phyloP scores from a whole-genome alignment of 1,140 invertebrate genomes.

The Lasioglossum albipes region DNA sequence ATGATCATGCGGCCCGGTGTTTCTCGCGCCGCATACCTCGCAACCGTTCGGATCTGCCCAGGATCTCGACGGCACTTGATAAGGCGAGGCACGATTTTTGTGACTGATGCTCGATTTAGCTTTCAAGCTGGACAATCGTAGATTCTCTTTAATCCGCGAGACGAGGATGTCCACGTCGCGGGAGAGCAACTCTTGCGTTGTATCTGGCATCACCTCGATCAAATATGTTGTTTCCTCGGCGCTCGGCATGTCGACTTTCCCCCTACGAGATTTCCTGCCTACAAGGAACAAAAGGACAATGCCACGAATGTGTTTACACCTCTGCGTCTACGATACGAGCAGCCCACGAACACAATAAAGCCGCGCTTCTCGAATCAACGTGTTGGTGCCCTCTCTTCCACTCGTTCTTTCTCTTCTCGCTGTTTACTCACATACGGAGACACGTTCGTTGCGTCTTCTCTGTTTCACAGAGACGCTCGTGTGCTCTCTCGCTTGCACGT shows the following conservation, averaged over 20 bases:
- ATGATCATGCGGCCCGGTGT: constrained; percentile 42
- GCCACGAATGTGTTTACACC: constrained; percentile 45
- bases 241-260: constrained; percentile 72
- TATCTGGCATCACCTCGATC: constrained; percentile 76
- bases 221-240: constrained; percentile 77
- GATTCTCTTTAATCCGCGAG: constrained; percentile 85
- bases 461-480: neutral
- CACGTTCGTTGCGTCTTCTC: neutral
- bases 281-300: constrained; percentile 36
- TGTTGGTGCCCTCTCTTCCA: constrained; percentile 26
- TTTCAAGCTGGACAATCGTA: constrained; percentile 81
- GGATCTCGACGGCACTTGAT: constrained; percentile 81
- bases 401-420: constrained; percentile 11
- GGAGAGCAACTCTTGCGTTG: constrained; percentile 78
- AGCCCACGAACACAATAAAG: constrained; percentile 31
- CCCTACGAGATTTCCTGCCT: constrained; percentile 3
- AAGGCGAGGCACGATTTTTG: constrained; percentile 82
- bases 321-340: constrained; percentile 28
- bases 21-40: constrained; percentile 72
- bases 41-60: constrained; percentile 77
- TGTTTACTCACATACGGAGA: neutral
- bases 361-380: constrained; percentile 23
- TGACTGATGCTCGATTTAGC: constrained; percentile 74
- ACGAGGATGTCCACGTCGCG: constrained; percentile 85
- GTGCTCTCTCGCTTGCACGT: too few relatives aligned